Base-by-base conservation (phyloP, 2,797 vertebrate genomes). In the Phrynocephalus guinanensis region DNA sequence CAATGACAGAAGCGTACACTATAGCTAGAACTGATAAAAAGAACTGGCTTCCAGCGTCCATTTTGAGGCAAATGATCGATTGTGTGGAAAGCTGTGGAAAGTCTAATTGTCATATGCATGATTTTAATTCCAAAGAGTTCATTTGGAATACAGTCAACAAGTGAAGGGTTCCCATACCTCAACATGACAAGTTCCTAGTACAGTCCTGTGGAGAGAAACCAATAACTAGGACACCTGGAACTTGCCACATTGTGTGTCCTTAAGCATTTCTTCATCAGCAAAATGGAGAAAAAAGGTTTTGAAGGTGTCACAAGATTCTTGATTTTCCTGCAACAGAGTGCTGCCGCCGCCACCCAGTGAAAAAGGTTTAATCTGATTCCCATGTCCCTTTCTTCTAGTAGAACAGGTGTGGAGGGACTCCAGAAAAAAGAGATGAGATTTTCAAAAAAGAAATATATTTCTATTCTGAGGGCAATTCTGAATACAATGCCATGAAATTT, bases 1-100 rank as follows among this genome's bases (percentile, higher is more conserved):
- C 93, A 94, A 94, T 92, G 94, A 93, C 91, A 91, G 92, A 94
- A 92, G 90, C 44, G 33, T 30, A 70, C 52, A n/a, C 26, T 30
- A 85, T 30, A 68, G 66, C 8, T 82, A 77, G 13, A 72, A 30
- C 10, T 72, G 7, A 60, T 84, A 68, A 84, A 66, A 48, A 52
- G 15, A 66, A 66, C 84, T 26, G 38, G 60, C n/a, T 75, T 76
- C 52, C 60, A 67, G 22, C 18, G 30, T 52, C 68, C 60, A 80
- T 84, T 73, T 75, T 56, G 60, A 76, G 33, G n/a, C 48, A 52
- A 67, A 76, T 66, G 22, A 71, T 30, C 63, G 22, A n/a, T 67
- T 75, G 52, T 84, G 22, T 84, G 77, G 63, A 87, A 63, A 79
- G 33, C 26, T 84, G 50, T 67, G 52, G 20, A 77, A 82, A 7